phyloP scores from a whole-genome alignment of 64 coral and sea anemone species.

The Astreopora myriophthalma region DNA sequence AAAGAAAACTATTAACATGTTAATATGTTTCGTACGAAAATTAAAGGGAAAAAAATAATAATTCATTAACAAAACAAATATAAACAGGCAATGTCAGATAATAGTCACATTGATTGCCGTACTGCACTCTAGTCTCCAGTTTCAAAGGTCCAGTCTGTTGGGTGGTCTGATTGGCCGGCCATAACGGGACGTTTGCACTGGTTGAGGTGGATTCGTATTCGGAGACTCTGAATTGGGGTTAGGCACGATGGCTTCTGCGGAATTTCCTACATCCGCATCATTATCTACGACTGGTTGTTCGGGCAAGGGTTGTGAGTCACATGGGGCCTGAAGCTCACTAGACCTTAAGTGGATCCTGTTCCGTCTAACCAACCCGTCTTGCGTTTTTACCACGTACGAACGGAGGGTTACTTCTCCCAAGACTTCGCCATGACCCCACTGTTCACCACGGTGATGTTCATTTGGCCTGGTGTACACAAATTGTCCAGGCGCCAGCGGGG shows the following conservation, averaged over 20 bases:
- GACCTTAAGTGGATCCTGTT: not conserved
- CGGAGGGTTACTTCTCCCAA: not conserved
- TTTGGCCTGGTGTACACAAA: not conserved
- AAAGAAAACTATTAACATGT: too few species aligned
- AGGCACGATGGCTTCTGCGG: not conserved
- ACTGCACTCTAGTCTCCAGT: too few species aligned
- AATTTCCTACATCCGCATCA: not conserved
- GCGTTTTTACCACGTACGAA: conserved; percentile 34
- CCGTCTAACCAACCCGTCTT: not conserved
- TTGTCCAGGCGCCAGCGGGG: not conserved
- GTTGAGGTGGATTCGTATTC: not conserved
- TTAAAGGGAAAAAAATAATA: too few species aligned
- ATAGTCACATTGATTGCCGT: too few species aligned
- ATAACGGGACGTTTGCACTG: not conserved
- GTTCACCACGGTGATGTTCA: not conserved
- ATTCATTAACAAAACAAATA: too few species aligned
- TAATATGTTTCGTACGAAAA: too few species aligned
- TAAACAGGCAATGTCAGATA: too few species aligned
- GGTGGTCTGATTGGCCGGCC: not conserved
- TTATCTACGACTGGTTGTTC: not conserved
- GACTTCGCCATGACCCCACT: not conserved
- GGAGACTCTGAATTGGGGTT: not conserved
- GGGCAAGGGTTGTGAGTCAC: not conserved
- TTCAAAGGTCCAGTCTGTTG: not conserved
- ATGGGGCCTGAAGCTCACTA: not conserved